A percentile compares a stretch with the other conserved stretches of the same genome.
phyloP scores from a whole-genome alignment of 1,140 invertebrate species.

The Pantala flavescens region DNA sequence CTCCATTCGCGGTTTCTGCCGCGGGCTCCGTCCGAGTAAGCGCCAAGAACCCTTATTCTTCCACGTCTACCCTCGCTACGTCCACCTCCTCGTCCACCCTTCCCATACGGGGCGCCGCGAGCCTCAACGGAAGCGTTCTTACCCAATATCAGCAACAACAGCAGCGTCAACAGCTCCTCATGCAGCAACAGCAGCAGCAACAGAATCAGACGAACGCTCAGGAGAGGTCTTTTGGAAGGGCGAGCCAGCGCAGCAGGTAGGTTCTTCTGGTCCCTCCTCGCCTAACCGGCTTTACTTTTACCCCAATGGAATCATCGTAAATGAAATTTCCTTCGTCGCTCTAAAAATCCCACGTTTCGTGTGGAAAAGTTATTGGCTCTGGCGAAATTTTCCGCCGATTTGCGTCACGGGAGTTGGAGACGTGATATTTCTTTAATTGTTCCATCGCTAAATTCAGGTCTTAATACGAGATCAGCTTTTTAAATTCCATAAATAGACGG shows the following conservation, averaged over 20 bases:
- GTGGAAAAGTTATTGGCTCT: no score
- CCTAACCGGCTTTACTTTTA: background rate
- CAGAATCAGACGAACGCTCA: background rate
- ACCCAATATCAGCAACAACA: background rate
- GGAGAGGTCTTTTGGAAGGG: background rate
- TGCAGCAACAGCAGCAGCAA: background rate
- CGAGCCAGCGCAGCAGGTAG: background rate
- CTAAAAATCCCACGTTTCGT: no score
- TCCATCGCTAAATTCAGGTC: no score
- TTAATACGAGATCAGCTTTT: no score
- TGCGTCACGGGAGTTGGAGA: no score
- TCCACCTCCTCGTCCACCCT: background rate
- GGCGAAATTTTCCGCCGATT: no score
- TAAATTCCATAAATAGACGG: no score
- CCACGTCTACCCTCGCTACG: background rate
- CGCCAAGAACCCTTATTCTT: background rate
- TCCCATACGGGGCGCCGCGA: background rate
- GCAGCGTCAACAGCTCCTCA: background rate
- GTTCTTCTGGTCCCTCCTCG: background rate
- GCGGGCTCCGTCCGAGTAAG: background rate
- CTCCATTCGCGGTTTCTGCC: background rate
- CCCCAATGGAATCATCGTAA: no score
- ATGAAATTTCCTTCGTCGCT: no score
- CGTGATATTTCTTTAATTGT: no score
- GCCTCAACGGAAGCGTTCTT: background rate